These are phyloP conservation scores for Phenganax stokvisi DNA, from an alignment of 92 coral and sea anemone genomes.

Conservation along the genomic window DNA sequence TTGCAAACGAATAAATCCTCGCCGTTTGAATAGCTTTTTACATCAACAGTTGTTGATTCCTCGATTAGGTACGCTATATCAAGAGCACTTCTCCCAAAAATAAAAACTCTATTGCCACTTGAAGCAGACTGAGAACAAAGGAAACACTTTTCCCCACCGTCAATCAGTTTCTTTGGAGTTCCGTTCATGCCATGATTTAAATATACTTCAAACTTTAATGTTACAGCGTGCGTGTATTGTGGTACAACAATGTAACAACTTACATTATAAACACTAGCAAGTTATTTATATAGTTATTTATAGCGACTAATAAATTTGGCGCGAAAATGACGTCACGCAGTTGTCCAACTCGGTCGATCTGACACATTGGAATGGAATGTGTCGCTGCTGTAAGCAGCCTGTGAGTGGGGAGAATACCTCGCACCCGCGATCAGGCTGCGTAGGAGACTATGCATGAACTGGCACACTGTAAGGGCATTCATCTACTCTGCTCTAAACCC, in stretches of 20 bases:
- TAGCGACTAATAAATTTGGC: not conserved
- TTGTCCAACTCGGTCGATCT: not conserved
- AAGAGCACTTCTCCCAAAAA: slow-evolving; percentile 22
- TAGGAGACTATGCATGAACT: slow-evolving; percentile 27
- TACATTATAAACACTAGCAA: not conserved
- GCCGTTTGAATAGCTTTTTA: not conserved
- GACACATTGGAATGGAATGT: not conserved
- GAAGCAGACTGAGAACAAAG: slow-evolving; percentile 25
- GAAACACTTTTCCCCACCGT: slow-evolving; percentile 35
- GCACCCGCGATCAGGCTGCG: slow-evolving; percentile 28
- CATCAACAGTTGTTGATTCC: slow-evolving; percentile 25
- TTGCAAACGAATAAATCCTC: too few relatives aligned
- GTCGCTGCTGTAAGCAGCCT: slow-evolving; percentile 5
- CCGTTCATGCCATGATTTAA: slow-evolving; percentile 28
- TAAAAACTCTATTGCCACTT: slow-evolving; percentile 28
- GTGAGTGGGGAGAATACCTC: slow-evolving; percentile 18
- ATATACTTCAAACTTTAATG: not conserved
- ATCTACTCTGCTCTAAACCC: too few relatives aligned
- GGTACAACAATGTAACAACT: not conserved
- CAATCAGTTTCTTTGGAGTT: slow-evolving; percentile 38
- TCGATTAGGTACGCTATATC: slow-evolving; percentile 10
- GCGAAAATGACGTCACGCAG: slow-evolving; percentile 2
- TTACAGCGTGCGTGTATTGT: slow-evolving; percentile 3
- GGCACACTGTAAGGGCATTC: too few relatives aligned
- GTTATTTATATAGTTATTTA: not conserved